These are phyloP conservation scores for Rousettus madagascariensis DNA, from an alignment of 2,797 vertebrate species.

Conservation along the genomic window DNA sequence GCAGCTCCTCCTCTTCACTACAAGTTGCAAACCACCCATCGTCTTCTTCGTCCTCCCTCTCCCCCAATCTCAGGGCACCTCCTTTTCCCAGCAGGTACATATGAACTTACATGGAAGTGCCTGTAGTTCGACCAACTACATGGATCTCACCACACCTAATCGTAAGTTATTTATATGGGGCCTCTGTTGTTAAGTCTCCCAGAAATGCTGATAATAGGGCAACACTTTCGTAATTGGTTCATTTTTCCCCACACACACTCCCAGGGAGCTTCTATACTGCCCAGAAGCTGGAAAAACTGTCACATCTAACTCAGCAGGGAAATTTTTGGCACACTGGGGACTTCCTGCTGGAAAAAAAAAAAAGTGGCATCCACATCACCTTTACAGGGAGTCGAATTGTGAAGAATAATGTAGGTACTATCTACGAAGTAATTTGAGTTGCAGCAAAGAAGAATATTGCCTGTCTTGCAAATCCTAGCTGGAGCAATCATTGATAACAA, in stretches of 20 bases:
- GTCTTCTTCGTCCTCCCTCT: neutral
- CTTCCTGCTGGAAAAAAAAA: neutral
- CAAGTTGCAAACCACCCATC: neutral
- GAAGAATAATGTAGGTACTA: neutral
- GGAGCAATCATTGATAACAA: neutral
- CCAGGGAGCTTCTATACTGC: neutral
- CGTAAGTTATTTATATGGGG: fast-evolving
- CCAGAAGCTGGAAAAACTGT: neutral
- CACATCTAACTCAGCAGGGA: neutral
- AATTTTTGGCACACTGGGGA: neutral
- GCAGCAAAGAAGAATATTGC: neutral
- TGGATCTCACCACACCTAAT: neutral
- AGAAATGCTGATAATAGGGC: neutral
- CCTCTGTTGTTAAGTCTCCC: neutral
- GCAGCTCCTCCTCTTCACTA: neutral
- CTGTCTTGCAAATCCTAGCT: slow-evolving; percentile 29
- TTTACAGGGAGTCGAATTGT: neutral
- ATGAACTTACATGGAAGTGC: neutral
- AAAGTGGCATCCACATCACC: neutral
- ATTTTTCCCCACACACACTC: neutral
- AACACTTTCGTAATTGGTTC: neutral
- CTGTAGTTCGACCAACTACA: fast-evolving
- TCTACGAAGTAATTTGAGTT: neutral
- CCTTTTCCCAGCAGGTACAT: neutral
- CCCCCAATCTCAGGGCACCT: neutral